Evolutionary conservation across 2,113 vertebrate species (phyloP).

Genomic region (Atlantisia rogersi): DNA sequence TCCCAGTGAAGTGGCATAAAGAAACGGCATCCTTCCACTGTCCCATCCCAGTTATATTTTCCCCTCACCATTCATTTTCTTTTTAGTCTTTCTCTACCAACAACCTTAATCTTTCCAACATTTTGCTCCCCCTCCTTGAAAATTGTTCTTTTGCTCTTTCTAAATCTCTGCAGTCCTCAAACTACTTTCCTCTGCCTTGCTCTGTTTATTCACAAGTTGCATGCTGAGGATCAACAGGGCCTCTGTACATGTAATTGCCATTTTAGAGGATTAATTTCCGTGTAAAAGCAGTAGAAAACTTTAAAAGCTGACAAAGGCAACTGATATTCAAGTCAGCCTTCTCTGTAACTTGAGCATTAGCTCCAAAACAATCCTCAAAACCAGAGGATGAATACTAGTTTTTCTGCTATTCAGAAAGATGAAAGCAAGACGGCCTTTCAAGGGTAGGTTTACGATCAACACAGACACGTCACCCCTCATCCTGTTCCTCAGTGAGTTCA

Average conservation of each 20-base stretch:
- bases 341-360: not conserved
- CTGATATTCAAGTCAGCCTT: not conserved
- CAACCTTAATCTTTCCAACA: not conserved
- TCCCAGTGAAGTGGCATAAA: not conserved
- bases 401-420: slow-evolving; percentile 21
- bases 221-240: not conserved
- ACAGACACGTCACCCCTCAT: not conserved
- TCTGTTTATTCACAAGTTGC: not conserved
- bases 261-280: not conserved
- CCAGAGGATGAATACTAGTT: not conserved
- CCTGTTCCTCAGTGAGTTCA: slow-evolving; percentile 5
- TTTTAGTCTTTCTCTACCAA: not conserved
- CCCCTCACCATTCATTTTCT: not conserved
- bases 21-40: not conserved
- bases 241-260: not conserved
- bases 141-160: not conserved
- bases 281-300: not conserved
- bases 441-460: not conserved
- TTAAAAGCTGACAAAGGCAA: not conserved
- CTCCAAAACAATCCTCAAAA: not conserved
- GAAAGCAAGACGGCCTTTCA: slow-evolving; percentile 23
- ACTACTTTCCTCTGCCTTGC: not conserved
- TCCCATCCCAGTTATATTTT: not conserved
- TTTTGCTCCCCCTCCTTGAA: not conserved
- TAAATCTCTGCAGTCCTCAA: not conserved